Evolutionary conservation across 2,888 invertebrate species (phyloP).

Genomic region (Tigriopus californicus): DNA sequence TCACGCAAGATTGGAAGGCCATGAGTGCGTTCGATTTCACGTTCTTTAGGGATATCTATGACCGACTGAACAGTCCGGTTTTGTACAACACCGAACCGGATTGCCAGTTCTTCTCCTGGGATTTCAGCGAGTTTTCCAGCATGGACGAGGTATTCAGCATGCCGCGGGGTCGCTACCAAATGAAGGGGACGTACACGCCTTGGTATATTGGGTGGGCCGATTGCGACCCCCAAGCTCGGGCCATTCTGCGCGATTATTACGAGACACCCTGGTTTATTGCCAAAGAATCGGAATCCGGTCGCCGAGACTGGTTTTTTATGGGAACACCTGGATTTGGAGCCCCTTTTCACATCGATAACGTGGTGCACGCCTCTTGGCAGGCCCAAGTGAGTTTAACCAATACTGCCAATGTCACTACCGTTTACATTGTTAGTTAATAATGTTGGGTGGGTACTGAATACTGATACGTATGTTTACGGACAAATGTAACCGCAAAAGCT

Average conservation of each 20-base stretch:
- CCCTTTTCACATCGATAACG: constrained; percentile 63
- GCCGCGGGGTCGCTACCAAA: not conserved
- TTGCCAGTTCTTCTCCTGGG: constrained; percentile 14
- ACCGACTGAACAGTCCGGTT: constrained; percentile 5
- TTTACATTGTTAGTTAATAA: too few species aligned
- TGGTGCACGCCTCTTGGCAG: constrained; percentile 86
- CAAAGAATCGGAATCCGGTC: constrained; percentile 65
- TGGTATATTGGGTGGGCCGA: constrained; percentile 30
- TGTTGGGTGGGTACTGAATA: too few species aligned
- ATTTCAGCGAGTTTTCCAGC: constrained; percentile 3
- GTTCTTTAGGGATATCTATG: constrained; percentile 6
- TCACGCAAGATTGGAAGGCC: constrained; percentile 12
- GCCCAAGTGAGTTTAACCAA: constrained; percentile 44
- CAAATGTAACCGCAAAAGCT: not conserved
- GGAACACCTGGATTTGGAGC: constrained; percentile 68
- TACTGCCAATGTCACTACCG: too few species aligned
- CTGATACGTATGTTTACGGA: not conserved
- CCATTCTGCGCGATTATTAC: constrained; percentile 53
- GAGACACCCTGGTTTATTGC: constrained; percentile 66
- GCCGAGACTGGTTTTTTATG: constrained; percentile 75
- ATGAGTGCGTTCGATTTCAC: constrained; percentile 2
- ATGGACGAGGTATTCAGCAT: constrained; percentile 2
- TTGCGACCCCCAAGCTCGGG: constrained; percentile 59
- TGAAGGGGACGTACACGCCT: not conserved
- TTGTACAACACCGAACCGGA: not conserved